Evolutionary conservation across 2,888 invertebrate genomes (phyloP).

Genomic region (Netelia fuscicornis): DNA sequence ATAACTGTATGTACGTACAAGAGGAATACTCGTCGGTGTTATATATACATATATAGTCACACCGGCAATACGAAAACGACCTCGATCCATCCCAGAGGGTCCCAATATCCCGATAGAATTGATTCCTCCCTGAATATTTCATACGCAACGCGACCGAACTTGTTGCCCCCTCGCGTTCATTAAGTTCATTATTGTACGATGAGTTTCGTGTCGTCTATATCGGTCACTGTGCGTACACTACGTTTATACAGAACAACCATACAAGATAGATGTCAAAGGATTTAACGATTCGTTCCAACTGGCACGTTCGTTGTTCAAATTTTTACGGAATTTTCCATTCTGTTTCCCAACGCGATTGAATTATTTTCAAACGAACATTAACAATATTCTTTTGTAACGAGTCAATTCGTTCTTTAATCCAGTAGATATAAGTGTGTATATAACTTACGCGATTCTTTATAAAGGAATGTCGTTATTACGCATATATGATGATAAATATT

Average conservation of each 20-base stretch:
- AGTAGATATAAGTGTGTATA: too few relatives aligned
- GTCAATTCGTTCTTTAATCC: too few relatives aligned
- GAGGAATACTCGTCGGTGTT: slow-evolving; percentile 12
- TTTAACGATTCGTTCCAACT: neutral
- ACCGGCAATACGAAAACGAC: slow-evolving; percentile 40
- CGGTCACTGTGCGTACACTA: slow-evolving; percentile 23
- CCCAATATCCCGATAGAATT: slow-evolving; percentile 78
- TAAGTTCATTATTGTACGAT: slow-evolving; percentile 80
- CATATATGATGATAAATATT: slow-evolving; percentile 80
- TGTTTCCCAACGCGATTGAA: too few relatives aligned
- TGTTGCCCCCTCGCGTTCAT: slow-evolving; percentile 78
- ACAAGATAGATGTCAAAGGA: neutral
- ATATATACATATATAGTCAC: neutral
- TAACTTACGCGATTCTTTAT: slow-evolving; percentile 66
- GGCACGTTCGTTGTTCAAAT: too few relatives aligned
- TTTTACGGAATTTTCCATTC: too few relatives aligned
- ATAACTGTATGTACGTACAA: neutral
- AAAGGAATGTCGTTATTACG: neutral
- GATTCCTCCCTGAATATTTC: slow-evolving; percentile 84
- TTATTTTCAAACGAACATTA: too few relatives aligned
- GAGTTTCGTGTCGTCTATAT: slow-evolving; percentile 69
- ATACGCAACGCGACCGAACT: slow-evolving; percentile 78
- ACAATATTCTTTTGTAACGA: too few relatives aligned
- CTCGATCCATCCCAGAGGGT: slow-evolving; percentile 71
- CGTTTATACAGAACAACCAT: neutral